Percentiles rank a stretch among this genome's conserved stretches.
phyloP scores from a whole-genome alignment of 2,888 invertebrate species.

The Lasioglossum zephyrum region DNA sequence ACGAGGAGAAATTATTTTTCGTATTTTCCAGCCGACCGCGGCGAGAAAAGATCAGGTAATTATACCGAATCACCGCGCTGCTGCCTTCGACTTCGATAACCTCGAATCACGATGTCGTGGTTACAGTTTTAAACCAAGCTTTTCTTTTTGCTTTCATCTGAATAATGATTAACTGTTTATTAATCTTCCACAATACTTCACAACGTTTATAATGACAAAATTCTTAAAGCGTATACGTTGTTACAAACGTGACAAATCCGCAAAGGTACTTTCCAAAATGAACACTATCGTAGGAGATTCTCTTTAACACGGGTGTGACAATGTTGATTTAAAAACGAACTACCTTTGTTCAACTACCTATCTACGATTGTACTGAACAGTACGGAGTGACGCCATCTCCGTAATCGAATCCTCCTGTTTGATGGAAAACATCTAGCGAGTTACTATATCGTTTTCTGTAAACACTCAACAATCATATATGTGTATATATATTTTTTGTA shows the following conservation, averaged over 20 bases:
- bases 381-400: background rate
- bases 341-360: conserved; percentile 6
- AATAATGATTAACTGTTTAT: background rate
- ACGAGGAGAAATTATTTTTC: conserved; percentile 15
- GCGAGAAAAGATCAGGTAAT: background rate
- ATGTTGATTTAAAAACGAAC: background rate
- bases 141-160: background rate
- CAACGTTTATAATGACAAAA: conserved; percentile 5
- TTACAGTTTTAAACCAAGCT: background rate
- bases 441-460: conserved; percentile 7
- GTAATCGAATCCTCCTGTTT: background rate
- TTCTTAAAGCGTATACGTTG: conserved; percentile 12
- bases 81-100: background rate
- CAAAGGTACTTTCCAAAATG: background rate
- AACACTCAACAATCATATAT: conserved; percentile 21
- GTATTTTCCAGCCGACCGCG: background rate
- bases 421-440: conserved; percentile 2
- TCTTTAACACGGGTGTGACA: background rate
- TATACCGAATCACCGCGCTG: background rate
- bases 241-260: background rate
- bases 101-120: background rate
- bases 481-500: conserved; percentile 8
- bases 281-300: background rate
- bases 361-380: conserved; percentile 15
- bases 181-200: background rate